Percentiles rank a stretch among this genome's conserved stretches.
These are phyloP conservation scores for Sycon ciliatum DNA, from an alignment of 37 sponge, comb jelly and placozoan genomes.

Conservation along the genomic window DNA sequence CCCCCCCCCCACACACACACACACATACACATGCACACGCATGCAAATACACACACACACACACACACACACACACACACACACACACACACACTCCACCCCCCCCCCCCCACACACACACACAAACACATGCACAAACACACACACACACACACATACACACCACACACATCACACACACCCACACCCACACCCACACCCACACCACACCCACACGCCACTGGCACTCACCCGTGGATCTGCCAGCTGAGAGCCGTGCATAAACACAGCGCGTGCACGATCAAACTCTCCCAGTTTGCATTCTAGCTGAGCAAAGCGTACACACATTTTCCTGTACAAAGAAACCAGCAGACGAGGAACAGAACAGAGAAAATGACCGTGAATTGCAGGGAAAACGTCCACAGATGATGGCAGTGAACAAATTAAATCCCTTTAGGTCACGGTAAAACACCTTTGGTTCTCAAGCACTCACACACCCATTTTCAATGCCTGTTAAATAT, in stretches of 20 bases:
- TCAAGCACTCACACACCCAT: no score
- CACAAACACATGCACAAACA: neutral
- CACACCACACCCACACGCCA: slow-evolving; percentile 14
- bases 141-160: slow-evolving; percentile 1
- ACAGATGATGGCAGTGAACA: neutral
- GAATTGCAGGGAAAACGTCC: neutral
- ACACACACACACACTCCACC: neutral
- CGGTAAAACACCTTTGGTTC: no score
- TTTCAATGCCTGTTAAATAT: no score
- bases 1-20: neutral
- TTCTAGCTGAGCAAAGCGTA: slow-evolving; percentile 85
- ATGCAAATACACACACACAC: neutral
- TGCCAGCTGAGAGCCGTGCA: slow-evolving; percentile 86
- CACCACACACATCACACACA: neutral
- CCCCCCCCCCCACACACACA: neutral
- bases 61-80: slow-evolving; percentile 5
- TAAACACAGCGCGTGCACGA: slow-evolving; percentile 76
- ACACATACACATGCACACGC: neutral
- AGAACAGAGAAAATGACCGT: neutral
- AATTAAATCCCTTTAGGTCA: no score
- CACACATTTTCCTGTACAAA: slow-evolving; percentile 67
- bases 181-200: neutral
- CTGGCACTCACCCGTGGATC: slow-evolving; percentile 74
- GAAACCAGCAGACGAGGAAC: neutral
- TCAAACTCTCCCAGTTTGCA: slow-evolving; percentile 91